These are phyloP conservation scores for Adelphocoris suturalis DNA, from an alignment of 2,888 invertebrate genomes.

Conservation along the genomic window DNA sequence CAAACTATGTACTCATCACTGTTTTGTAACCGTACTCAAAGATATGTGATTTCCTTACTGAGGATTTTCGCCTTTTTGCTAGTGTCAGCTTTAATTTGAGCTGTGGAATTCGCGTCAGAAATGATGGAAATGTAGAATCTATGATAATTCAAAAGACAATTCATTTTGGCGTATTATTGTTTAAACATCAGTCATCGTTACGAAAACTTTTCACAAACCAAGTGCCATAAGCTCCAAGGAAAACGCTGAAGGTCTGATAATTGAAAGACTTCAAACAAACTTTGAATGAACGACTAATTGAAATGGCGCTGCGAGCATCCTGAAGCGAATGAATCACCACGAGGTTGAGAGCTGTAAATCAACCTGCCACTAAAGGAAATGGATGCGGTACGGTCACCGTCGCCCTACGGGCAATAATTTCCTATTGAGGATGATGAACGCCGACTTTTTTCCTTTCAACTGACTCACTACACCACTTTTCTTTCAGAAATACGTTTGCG, in stretches of 20 bases:
- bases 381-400: constrained; percentile 10
- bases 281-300: background rate
- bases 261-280: constrained; percentile 5
- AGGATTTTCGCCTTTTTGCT: too few relatives aligned
- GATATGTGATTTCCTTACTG: too few relatives aligned
- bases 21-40: too few relatives aligned
- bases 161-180: background rate
- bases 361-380: constrained; percentile 1
- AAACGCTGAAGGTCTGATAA: background rate
- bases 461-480: background rate
- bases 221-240: background rate
- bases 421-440: background rate
- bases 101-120: too few relatives aligned
- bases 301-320: background rate
- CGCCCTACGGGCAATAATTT: constrained; percentile 3
- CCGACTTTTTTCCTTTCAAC: background rate
- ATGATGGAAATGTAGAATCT: background rate
- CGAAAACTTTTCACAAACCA: background rate
- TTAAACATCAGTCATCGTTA: background rate
- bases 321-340: constrained; percentile 27
- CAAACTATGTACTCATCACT: too few relatives aligned
- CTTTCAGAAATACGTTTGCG: background rate
- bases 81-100: background rate
- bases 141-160: background rate
- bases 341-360: constrained; percentile 32